A percentile compares a stretch with the other conserved stretches of the same genome.
Evolutionary conservation across 1,140 invertebrate species (phyloP).

Genomic region (Polypedilum pembai): DNA sequence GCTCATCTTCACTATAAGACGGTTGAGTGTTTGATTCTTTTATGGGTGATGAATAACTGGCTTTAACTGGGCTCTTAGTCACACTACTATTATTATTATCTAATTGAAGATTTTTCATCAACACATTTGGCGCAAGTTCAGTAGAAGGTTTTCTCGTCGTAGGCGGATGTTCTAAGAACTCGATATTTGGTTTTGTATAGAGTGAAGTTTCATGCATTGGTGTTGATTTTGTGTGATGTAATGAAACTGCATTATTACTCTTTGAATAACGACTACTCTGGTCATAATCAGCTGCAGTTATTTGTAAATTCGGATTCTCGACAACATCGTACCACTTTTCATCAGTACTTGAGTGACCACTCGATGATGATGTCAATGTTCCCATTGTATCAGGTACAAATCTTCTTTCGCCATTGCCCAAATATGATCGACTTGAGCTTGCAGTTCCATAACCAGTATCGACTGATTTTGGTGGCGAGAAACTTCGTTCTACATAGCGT

Average conservation of each 20-base stretch:
- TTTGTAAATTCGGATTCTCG: slow-evolving; percentile 25
- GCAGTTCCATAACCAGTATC: slow-evolving; percentile 79
- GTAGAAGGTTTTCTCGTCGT: slow-evolving; percentile 31
- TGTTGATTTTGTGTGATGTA: slow-evolving; percentile 44
- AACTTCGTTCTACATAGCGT: slow-evolving; percentile 61
- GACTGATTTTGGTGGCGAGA: slow-evolving; percentile 72
- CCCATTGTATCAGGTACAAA: slow-evolving; percentile 36
- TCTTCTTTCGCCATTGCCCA: slow-evolving; percentile 31
- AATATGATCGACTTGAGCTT: slow-evolving; percentile 50
- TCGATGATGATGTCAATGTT: slow-evolving; percentile 55
- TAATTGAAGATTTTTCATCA: slow-evolving; percentile 31
- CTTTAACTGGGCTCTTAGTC: slow-evolving; percentile 46
- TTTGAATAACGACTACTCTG: slow-evolving; percentile 32
- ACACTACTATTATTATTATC: slow-evolving; percentile 33
- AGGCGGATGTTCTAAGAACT: slow-evolving; percentile 33
- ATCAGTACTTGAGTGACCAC: slow-evolving; percentile 55
- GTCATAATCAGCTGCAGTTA: not conserved
- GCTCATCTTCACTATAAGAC: not conserved
- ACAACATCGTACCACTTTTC: slow-evolving; percentile 53
- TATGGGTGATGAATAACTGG: slow-evolving; percentile 41
- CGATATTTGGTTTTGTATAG: slow-evolving; percentile 29
- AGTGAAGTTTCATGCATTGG: slow-evolving; percentile 43
- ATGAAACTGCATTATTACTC: slow-evolving; percentile 32
- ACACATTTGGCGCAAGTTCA: not conserved
- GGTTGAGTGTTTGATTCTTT: slow-evolving; percentile 27